Base-by-base conservation (phyloP, 2,113 vertebrate genomes). In the Dipodomys stephensi region DNA sequence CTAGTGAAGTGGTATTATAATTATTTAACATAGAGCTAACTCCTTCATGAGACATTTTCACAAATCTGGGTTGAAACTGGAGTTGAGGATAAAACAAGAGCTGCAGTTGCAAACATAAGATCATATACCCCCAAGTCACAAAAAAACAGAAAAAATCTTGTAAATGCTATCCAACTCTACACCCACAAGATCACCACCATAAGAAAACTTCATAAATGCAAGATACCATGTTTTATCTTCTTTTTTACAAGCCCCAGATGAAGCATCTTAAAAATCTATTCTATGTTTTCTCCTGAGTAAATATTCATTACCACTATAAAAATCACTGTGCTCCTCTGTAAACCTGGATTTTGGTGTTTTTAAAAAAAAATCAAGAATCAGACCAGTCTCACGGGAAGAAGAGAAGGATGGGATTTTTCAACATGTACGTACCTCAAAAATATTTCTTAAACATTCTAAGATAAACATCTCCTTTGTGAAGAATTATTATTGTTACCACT, bases 151-250 rank as follows among this genome's bases (percentile, higher is more conserved):
- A 88, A 72, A 11, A 87, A 88, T 79, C 74, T 60, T 88, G 15
- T 71, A 92, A 93, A 79, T 71, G 49, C 25, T 83, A 88, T 7
- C 76, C 27, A 94, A 28, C 30, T 86, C 65, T 71, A 85, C 11
- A 83, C 74, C 60, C 67, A 80, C 44, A 93, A 83, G 78, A 39
- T n/a, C 27, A 86, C 28, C 20, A 71, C 81, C 80, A 20, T 64
- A 78, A 62, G 35, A 90, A 94, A 93, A 92, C 53, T 83, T 68
- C 88, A 78, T 30, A 90, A 90, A 88, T 60, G 23, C 80, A 95
- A 64, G 64, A 81, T 6, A 94, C 32, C 18, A 89, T 78, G 44
- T 39, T 83, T 93, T 83, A 78, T 25, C 46, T 27, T 64, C 73
- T 89, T n/a, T 25, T 64, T 87, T 39, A 82, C 30, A 80, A 79